Conservation (phyloP, 37 sponge, comb jelly and placozoan species). For the Spongilla lacustris region DNA sequence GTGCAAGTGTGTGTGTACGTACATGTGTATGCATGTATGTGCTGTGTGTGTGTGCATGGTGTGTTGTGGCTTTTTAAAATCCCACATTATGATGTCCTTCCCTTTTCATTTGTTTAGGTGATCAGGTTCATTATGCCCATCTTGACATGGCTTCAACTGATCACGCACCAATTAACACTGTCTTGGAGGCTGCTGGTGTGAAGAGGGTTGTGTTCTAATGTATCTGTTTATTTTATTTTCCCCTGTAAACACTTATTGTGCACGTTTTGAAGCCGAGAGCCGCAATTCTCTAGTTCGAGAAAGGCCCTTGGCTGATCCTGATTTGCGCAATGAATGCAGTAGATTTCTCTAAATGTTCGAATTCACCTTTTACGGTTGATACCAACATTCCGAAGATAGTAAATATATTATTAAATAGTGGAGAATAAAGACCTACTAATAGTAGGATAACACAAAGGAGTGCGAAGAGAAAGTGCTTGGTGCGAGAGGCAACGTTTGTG, state of each 20-base stretch:
- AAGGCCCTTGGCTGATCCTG: neutral
- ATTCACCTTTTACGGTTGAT: neutral
- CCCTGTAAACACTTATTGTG: neutral
- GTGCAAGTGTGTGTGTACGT: too few species aligned
- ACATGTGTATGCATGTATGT: too few species aligned
- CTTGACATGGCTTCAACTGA: constrained; percentile 38
- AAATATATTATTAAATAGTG: neutral
- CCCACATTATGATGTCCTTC: too few species aligned
- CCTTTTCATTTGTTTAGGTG: constrained; percentile 2
- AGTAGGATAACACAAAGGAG: neutral
- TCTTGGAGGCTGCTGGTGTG: constrained; percentile 35
- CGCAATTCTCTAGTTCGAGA: neutral
- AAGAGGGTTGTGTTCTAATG: constrained; percentile 13
- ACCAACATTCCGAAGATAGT: neutral
- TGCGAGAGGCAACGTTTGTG: neutral
- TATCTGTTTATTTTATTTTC: neutral
- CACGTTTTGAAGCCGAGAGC: neutral
- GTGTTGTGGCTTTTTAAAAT: too few species aligned
- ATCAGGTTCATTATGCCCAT: constrained; percentile 28
- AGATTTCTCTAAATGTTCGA: neutral
- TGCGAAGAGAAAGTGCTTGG: neutral
- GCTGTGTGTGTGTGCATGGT: neutral
- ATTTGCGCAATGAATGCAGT: neutral
- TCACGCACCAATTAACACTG: constrained; percentile 46
- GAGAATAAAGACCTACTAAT: neutral